Percentiles rank a stretch among this genome's conserved stretches.
Conservation (phyloP, 2,888 invertebrate species). For the Dendrolimus pini region DNA sequence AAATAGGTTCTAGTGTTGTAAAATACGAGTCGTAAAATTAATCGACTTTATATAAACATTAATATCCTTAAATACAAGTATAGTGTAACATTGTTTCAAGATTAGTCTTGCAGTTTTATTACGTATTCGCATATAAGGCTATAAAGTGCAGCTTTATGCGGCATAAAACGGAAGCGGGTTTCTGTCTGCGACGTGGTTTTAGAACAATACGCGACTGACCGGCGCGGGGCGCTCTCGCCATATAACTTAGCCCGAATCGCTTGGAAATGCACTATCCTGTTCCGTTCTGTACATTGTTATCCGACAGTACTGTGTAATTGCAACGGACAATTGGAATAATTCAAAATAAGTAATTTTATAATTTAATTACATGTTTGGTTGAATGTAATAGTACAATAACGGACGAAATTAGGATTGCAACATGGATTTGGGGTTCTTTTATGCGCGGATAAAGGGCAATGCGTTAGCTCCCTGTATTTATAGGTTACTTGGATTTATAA, state of each 20-base stretch:
- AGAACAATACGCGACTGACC: slow-evolving; percentile 42
- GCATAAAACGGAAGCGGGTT: slow-evolving; percentile 41
- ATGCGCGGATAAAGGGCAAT: no score
- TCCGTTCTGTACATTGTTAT: slow-evolving; percentile 17
- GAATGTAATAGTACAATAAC: no score
- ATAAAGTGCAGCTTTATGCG: slow-evolving; percentile 57
- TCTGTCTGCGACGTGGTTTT: slow-evolving; percentile 32
- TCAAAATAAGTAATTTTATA: slow-evolving; percentile 1
- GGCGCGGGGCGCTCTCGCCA: slow-evolving; percentile 18
- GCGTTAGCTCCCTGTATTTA: no score
- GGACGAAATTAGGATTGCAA: no score
- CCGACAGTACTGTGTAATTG: background rate
- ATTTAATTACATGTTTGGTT: no score
- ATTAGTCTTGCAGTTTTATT: slow-evolving; percentile 26
- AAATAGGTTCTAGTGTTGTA: no score
- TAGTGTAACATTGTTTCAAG: background rate
- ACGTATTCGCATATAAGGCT: slow-evolving; percentile 36
- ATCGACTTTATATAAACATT: no score
- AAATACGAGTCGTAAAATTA: no score
- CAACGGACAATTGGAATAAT: background rate
- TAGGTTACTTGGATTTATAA: no score
- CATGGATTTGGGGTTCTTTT: no score
- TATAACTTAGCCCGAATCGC: slow-evolving; percentile 51
- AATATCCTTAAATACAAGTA: background rate
- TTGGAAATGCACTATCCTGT: slow-evolving; percentile 49